Evolutionary conservation across 2,113 vertebrate genomes (phyloP).

Genomic region (Silurus meridionalis): DNA sequence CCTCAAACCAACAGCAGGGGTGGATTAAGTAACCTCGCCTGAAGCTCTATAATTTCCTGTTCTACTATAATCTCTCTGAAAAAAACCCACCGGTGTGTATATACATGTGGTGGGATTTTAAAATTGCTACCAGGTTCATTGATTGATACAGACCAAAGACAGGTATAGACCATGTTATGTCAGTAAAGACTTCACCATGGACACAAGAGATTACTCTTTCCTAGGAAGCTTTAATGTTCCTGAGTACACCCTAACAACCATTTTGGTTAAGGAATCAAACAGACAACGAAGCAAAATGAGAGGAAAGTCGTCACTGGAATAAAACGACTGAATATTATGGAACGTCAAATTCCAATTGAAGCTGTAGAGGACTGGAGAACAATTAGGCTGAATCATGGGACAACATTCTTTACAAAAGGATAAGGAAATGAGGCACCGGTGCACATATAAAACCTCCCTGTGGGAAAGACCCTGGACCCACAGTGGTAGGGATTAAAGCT

Average conservation of each 20-base stretch:
- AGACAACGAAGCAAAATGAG: neutral
- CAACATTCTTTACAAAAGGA: neutral
- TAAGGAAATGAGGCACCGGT: neutral
- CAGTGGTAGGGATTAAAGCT: neutral
- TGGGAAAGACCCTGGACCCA: neutral
- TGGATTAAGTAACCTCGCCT: neutral
- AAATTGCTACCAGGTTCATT: neutral
- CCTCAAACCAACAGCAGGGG: neutral
- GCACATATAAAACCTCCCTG: neutral
- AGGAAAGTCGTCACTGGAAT: neutral
- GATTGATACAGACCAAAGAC: neutral
- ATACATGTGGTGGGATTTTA: neutral
- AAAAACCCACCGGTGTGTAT: neutral
- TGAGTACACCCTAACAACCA: neutral
- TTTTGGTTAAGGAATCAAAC: neutral
- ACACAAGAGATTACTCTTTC: neutral
- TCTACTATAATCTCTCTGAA: neutral
- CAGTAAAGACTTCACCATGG: neutral
- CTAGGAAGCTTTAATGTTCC: neutral
- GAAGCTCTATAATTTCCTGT: neutral
- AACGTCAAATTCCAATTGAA: neutral
- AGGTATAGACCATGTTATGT: neutral
- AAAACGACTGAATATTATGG: neutral
- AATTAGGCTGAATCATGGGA: neutral
- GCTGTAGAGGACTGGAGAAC: neutral